These are phyloP conservation scores for Aricia artaxerxes DNA, from an alignment of 2,888 invertebrate genomes.

Conservation along the genomic window DNA sequence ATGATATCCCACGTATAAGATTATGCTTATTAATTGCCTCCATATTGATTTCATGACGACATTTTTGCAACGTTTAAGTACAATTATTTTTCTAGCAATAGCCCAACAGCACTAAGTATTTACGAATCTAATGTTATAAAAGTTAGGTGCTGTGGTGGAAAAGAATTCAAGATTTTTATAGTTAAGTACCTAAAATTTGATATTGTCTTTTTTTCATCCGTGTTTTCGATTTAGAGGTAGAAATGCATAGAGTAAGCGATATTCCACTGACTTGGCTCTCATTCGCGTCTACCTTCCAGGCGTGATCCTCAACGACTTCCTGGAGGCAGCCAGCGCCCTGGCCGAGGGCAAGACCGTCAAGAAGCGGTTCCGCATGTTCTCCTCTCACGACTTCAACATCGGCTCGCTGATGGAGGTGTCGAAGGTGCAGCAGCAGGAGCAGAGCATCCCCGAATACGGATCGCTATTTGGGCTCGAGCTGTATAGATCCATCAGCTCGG, in stretches of 20 bases:
- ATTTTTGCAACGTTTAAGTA: too few species aligned
- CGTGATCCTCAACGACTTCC: constrained; percentile 61
- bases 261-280: not conserved
- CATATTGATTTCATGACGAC: too few species aligned
- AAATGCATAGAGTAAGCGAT: not conserved
- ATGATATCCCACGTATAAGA: too few species aligned
- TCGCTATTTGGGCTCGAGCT: constrained; percentile 63
- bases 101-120: too few species aligned
- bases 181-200: too few species aligned
- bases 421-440: constrained; percentile 48
- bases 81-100: too few species aligned
- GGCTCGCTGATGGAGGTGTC: constrained; percentile 67
- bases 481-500: constrained; percentile 53
- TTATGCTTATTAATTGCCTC: too few species aligned
- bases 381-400: constrained; percentile 70
- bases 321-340: constrained; percentile 56
- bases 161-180: too few species aligned
- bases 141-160: too few species aligned
- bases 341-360: constrained; percentile 49
- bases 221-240: not conserved
- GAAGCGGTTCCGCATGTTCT: constrained; percentile 56
- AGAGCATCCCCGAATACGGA: constrained; percentile 64
- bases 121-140: too few species aligned
- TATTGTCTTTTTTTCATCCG: too few species aligned
- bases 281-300: not conserved